These are phyloP conservation scores for Drosophila mayaguana DNA, from an alignment of 2,888 invertebrate species.

Conservation along the genomic window DNA sequence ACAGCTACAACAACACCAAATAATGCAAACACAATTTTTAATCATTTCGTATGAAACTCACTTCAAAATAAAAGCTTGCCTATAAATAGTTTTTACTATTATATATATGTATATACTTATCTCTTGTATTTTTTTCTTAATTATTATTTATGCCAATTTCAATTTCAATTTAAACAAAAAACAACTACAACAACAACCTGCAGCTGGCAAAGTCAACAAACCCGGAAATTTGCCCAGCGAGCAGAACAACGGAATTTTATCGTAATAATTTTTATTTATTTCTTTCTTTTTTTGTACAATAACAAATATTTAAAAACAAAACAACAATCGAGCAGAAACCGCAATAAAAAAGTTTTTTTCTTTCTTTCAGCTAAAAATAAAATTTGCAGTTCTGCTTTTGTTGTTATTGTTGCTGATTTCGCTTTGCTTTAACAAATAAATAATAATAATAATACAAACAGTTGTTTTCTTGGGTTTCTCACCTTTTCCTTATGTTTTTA, in stretches of 20 bases:
- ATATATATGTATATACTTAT: conserved; percentile 1
- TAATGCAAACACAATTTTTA: conserved; percentile 44
- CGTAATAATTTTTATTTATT: conserved; percentile 54
- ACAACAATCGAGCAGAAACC: conserved; percentile 38
- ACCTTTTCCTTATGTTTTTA: conserved; percentile 63
- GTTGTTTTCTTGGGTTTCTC: conserved; percentile 47
- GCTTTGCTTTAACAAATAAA: conserved; percentile 54
- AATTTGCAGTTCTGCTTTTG: conserved; percentile 43
- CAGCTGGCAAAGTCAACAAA: conserved; percentile 74
- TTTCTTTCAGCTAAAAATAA: conserved; percentile 61
- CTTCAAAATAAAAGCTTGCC: conserved; percentile 10
- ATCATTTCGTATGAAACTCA: conserved; percentile 42
- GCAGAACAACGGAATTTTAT: conserved; percentile 69
- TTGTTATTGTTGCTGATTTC: conserved; percentile 23
- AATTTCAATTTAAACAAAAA: conserved; percentile 51
- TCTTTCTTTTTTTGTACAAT: conserved; percentile 15
- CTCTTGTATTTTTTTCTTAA: background rate
- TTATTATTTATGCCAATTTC: conserved; percentile 58
- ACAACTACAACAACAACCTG: conserved; percentile 24
- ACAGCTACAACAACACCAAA: conserved; percentile 24
- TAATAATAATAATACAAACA: conserved; percentile 26
- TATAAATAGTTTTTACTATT: background rate
- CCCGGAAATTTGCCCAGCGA: conserved; percentile 73
- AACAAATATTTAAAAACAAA: conserved; percentile 35
- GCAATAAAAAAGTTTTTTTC: conserved; percentile 41